These are phyloP conservation scores for Campaea margaritaria DNA, from an alignment of 2,888 invertebrate genomes.

Conservation along the genomic window DNA sequence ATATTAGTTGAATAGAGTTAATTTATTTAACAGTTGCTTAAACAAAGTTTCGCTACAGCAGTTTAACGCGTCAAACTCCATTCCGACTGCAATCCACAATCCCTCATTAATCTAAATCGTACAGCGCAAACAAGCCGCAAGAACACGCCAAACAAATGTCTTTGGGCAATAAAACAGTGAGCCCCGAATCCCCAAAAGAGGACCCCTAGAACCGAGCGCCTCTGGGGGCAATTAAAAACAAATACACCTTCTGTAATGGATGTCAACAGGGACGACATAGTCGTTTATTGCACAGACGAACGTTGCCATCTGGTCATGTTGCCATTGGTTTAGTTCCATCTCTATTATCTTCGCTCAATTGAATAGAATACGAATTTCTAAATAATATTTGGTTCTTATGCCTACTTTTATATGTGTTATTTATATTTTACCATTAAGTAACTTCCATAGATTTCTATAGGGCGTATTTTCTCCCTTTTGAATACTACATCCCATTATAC, in stretches of 20 bases:
- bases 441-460: too few species aligned
- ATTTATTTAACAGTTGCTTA: background rate
- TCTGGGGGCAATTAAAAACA: constrained; percentile 46
- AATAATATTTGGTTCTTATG: too few species aligned
- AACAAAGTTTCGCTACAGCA: constrained; percentile 1
- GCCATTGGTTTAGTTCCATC: constrained; percentile 1
- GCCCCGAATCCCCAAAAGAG: constrained; percentile 15
- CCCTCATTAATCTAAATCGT: constrained; percentile 20
- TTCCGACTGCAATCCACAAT: constrained; percentile 19
- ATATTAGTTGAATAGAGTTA: background rate
- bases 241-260: constrained; percentile 57
- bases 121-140: constrained; percentile 57
- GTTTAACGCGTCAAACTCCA: constrained; percentile 9
- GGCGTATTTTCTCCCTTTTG: too few species aligned
- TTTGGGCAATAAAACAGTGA: constrained; percentile 41
- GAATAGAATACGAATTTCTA: background rate
- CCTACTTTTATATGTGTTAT: too few species aligned
- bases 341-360: background rate
- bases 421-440: too few species aligned
- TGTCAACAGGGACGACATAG: constrained; percentile 49
- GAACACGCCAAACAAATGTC: constrained; percentile 64
- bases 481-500: too few species aligned
- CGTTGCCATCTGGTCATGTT: constrained; percentile 39
- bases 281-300: constrained; percentile 25
- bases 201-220: constrained; percentile 32